Evolutionary conservation across 2,888 invertebrate genomes (phyloP).

Genomic region (Cylloceria caligata): DNA sequence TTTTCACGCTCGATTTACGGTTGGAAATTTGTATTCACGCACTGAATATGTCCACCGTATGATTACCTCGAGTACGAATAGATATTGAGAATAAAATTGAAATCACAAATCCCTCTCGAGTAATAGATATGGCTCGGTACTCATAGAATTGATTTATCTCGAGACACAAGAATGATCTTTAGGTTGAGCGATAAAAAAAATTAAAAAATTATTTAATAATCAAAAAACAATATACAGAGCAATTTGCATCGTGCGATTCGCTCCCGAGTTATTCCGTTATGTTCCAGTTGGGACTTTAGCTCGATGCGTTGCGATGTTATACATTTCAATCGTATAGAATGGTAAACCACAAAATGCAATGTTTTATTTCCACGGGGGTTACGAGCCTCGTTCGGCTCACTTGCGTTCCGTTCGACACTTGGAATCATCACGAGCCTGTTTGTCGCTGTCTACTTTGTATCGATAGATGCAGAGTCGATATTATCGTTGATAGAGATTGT

Average conservation of each 20-base stretch:
- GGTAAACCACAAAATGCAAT: slow-evolving; percentile 47
- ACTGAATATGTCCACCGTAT: neutral
- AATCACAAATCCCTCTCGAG: neutral
- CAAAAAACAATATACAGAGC: neutral
- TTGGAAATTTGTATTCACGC: neutral
- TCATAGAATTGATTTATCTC: slow-evolving; percentile 23
- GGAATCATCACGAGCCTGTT: neutral
- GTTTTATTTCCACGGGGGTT: slow-evolving; percentile 33
- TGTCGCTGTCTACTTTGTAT: neutral
- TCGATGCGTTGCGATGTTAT: neutral
- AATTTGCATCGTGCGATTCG: slow-evolving; percentile 24
- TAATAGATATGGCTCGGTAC: neutral
- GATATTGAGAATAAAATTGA: neutral
- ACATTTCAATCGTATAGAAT: slow-evolving; percentile 44
- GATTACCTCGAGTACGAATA: neutral
- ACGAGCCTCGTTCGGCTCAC: slow-evolving; percentile 36
- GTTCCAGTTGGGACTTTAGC: slow-evolving; percentile 35
- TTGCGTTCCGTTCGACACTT: slow-evolving; percentile 15
- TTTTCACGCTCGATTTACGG: neutral
- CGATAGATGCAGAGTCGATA: neutral
- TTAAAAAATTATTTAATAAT: neutral
- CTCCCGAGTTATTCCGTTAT: slow-evolving; percentile 34
- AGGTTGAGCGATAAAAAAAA: neutral
- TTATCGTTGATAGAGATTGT: neutral
- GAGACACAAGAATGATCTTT: neutral